These are phyloP conservation scores for Caranx ignobilis DNA, from an alignment of 2,113 vertebrate species.

Conservation along the genomic window DNA sequence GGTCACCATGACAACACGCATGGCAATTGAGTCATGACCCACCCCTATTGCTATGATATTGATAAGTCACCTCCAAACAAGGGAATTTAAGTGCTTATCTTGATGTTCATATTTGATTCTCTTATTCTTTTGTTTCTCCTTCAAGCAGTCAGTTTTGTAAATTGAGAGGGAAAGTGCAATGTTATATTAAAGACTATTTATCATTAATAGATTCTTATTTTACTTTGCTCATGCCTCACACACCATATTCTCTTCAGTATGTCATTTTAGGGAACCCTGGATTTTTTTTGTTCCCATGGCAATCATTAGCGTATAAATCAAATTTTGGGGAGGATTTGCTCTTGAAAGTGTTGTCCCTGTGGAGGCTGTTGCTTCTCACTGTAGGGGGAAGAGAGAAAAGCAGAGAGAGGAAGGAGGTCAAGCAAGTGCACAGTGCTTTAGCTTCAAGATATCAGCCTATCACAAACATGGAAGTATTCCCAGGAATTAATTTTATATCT, in stretches of 20 bases:
- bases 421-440: constrained; percentile 61
- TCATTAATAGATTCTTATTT: constrained; percentile 64
- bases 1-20: constrained; percentile 89
- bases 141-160: constrained; percentile 62
- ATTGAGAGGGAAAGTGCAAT: constrained; percentile 25
- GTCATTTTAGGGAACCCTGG: constrained; percentile 55
- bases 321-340: constrained; percentile 42
- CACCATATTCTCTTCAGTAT: constrained; percentile 50
- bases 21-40: constrained; percentile 89
- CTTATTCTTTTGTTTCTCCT: constrained; percentile 45
- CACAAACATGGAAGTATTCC: constrained; percentile 48
- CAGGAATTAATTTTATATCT: constrained; percentile 48
- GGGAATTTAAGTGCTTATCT: constrained; percentile 69
- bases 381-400: constrained; percentile 59
- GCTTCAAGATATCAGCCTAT: constrained; percentile 51
- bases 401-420: constrained; percentile 67
- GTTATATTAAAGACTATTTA: constrained; percentile 56
- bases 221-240: constrained; percentile 69
- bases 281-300: constrained; percentile 67
- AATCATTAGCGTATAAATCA: constrained; percentile 50
- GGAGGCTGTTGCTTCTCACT: constrained; percentile 66
- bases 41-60: constrained; percentile 80
- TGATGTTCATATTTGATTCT: constrained; percentile 66
- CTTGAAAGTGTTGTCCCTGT: constrained; percentile 47
- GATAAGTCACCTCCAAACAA: constrained; percentile 74